Base-by-base conservation (phyloP, 2,113 vertebrate genomes). In the Erpornis zantholeuca region DNA sequence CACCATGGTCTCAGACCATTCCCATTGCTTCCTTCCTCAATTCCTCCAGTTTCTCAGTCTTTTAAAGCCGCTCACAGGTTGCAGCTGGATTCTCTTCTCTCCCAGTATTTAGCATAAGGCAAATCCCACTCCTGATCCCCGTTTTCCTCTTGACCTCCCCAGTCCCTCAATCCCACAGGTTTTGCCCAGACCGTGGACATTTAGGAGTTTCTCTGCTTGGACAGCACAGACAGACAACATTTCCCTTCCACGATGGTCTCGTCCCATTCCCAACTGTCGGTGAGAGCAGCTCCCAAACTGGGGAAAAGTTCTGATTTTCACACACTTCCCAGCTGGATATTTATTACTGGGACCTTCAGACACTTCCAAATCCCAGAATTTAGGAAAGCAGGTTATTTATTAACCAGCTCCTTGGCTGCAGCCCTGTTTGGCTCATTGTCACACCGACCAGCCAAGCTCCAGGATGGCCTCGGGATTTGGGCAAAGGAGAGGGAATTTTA, bases 141-240 rank as follows among this genome's bases (percentile, higher is more conserved):
- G 1, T 23, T 76, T 53, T 40, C 42, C 36, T 35, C 50, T 11
- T 20, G 3, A 33, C 21, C 21, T 65, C 40, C 68, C 33, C 35
- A 12, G 0, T 31, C 42, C 28, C 64, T 52, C 22, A 9, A 2
- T 27, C 33, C 40, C 1, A 0, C 57, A 31, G 25, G 0, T 28
- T 68, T 73, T 69, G 38, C 80, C 76, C 47, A 15, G 17, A 7
- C 29, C 21, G 19, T 8, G 25, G 25, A 17, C 23, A 10, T 75
- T 54, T 6, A 50, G 22, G 18, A 42, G 19, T 63, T 57, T 29
- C 12, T 61, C 69, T 5, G 7, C 80, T 24, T 29, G 1, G 42
- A 40, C 28, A 13, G 24, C 5, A 7, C 20, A 25, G 49, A 59
- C 19, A 21, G 22, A 15, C 10, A 31, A 10, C 3, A 7, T 17